phyloP scores from a whole-genome alignment of 2,888 invertebrate species.

The Drosophila pseudotakahashii region DNA sequence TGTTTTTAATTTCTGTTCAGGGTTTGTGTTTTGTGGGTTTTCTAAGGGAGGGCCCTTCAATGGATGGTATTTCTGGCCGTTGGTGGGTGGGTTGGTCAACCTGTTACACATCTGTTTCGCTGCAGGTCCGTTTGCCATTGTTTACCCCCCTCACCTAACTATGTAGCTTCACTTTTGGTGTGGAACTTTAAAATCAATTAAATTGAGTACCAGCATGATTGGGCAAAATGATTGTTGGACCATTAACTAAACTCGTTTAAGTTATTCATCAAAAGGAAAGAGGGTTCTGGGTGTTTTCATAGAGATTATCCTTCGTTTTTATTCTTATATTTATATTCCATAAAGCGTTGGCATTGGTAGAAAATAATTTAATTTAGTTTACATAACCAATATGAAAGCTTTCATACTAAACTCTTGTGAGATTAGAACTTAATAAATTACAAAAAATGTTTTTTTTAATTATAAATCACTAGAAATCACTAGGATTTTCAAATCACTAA shows the following conservation, averaged over 20 bases:
- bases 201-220: conserved; percentile 70
- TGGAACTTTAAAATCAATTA: conserved; percentile 73
- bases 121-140: conserved; percentile 49
- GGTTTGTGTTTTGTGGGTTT: background rate
- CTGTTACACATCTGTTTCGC: conserved; percentile 63
- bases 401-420: no score
- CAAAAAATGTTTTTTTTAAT: no score
- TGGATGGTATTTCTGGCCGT: background rate
- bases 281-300: background rate
- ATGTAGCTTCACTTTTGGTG: conserved; percentile 23
- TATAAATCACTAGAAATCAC: no score
- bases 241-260: background rate
- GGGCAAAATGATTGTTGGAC: conserved; percentile 52
- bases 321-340: no score
- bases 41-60: background rate
- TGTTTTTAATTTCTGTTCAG: conserved; percentile 24
- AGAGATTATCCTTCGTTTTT: background rate
- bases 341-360: background rate
- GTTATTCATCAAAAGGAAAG: background rate
- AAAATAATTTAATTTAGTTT: background rate
- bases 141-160: conserved; percentile 20
- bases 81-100: conserved; percentile 33
- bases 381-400: no score
- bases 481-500: no score
- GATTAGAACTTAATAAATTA: no score